A percentile compares a stretch with the other conserved stretches of the same genome.
Evolutionary conservation across 2,113 vertebrate genomes (phyloP).

Genomic region (Muscicapa adusta): DNA sequence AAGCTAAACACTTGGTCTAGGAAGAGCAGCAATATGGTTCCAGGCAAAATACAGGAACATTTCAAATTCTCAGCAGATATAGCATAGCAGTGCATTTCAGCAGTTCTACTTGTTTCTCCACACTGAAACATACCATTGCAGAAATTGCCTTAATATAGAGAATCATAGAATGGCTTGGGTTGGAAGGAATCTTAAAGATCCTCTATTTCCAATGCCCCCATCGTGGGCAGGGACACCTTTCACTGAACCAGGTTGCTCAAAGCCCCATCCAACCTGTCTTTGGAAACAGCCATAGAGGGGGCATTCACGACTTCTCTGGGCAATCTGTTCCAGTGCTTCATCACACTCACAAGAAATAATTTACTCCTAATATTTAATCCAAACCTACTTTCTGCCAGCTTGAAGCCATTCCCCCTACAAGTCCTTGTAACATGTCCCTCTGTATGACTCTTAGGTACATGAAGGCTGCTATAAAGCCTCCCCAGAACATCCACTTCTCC

Average conservation of each 20-base stretch:
- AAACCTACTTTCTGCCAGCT: not conserved
- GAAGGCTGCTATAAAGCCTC: not conserved
- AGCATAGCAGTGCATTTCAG: not conserved
- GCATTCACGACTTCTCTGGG: not conserved
- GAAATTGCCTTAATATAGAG: not conserved
- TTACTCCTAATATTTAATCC: not conserved
- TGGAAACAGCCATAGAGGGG: not conserved
- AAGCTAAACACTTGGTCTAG: not conserved
- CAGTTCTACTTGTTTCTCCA: not conserved
- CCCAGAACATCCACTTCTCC: not conserved
- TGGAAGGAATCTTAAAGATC: not conserved
- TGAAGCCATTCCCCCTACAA: not conserved
- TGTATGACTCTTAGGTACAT: not conserved
- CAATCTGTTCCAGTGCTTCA: not conserved
- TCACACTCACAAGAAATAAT: not conserved
- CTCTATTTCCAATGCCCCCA: not conserved
- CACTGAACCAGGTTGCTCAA: not conserved
- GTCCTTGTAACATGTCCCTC: not conserved
- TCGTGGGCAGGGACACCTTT: not conserved
- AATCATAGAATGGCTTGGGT: not conserved
- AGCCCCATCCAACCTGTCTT: not conserved
- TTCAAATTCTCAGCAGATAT: not conserved
- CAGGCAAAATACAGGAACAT: not conserved
- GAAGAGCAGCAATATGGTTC: not conserved
- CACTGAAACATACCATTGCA: not conserved